Evolutionary conservation across 2,113 vertebrate genomes (phyloP), one percentile per base, ranked within the genome.

Genomic region (Acanthisitta chloris): DNA sequence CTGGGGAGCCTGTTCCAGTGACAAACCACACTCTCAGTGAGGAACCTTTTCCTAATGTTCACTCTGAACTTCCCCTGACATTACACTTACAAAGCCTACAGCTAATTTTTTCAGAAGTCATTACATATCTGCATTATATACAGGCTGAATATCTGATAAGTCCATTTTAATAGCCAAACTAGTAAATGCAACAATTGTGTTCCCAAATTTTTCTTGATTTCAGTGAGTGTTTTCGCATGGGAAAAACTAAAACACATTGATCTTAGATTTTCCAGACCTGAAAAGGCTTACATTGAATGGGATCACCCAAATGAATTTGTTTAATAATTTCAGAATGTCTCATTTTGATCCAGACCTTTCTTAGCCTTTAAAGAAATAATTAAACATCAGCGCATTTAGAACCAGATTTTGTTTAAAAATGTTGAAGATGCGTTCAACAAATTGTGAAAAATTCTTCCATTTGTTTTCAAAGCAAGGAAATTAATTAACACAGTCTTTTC

Each of bases 191-290:
- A 36, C 16, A 19, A 2, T 33, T 43, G 23, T 17, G 8, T 57
- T 14, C 36, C 5, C 21, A 40, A 14, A 54, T 62, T 78, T 70
- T 81, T 79, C 28, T 88, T 57, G 21, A 85, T 57, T 81, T 85
- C 3, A 12, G 14, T 65, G 21, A 52, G 10, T 0, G 0, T 33
- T 81, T 87, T 78, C 70, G 36, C 61, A 10, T 10, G 2, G 46
- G 59, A 61, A 90, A 31, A 70, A 14, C 15, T 12, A 51, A 61
- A 33, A 61, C 49, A 46, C 5, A 29, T 46, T 23, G 33, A 40
- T 61, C 12, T 61, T 70, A 38, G 25, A 48, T 36, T 52, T 42
- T 57, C 19, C 42, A 78, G 28, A 61, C n/a, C 2, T 66, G 46
- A 24, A 82, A 71, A 73, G 20, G 48, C 52, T 12, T 3, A 21